Evolutionary conservation across 2,113 vertebrate species (phyloP), one percentile per base, ranked within the genome.

Genomic region (Megaptera novaeangliae): DNA sequence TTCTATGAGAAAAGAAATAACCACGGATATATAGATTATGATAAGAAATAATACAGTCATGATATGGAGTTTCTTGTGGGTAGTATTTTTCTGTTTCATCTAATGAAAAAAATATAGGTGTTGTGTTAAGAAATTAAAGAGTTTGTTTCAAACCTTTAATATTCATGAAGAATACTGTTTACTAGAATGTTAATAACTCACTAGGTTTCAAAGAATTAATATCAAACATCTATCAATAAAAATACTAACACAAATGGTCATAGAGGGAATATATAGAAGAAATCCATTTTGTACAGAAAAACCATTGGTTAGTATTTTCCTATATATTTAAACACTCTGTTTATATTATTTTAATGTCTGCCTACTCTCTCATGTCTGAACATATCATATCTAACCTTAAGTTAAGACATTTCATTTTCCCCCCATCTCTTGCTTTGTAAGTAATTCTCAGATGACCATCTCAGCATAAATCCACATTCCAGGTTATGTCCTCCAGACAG

Each of bases 171-270:
- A 82, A 5, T 85, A 41, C 36, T 96, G 3, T 61, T 71, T 94
- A 49, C 66, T 85, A 91, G 95, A 87, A 91, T 82, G 66, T 9
- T 97, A 95, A 39, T 92, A 88, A 69, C 15, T 68, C 80, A 61
- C 21, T 81, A 52, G 46, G 21, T 52, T 85, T 77, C 44, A 82
- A 52, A 94, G 34, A 84, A 78, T 88, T 71, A 66, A 83, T 61
- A 64, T 61, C 69, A 96, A 90, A 80, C n/a, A 44, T 94, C 55
- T 91, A 27, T 75, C n/a, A 86, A 34, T 88, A 92, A 88, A 85
- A 96, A 84, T 91, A 91, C 13, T 8, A 59, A 88, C n/a, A 49
- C 6, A 84, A 49, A 59, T 88, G 20, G 34, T 88, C 72, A 84
- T 34, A 10, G 36, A 39, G 20, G 2, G 25, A 59, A 78, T 84